These are phyloP conservation scores for Propithecus perrieri DNA, from an alignment of 2,797 vertebrate species.

Conservation along the genomic window DNA sequence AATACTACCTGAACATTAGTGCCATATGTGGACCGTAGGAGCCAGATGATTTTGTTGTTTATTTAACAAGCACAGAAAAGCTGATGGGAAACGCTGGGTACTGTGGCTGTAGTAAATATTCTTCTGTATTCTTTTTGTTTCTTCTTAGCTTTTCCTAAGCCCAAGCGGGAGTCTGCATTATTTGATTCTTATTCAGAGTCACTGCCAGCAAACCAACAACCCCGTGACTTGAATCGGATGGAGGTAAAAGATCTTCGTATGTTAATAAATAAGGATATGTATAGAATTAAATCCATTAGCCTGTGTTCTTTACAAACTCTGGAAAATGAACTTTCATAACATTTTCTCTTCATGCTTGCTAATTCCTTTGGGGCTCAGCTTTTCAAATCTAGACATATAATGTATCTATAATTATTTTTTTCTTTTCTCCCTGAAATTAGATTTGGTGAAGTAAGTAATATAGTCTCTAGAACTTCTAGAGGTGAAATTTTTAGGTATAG, in stretches of 20 bases:
- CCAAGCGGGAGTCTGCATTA: constrained; percentile 76
- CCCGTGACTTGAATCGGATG: constrained; percentile 75
- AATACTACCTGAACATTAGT: background rate
- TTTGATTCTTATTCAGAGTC: constrained; percentile 85
- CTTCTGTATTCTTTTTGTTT: constrained; percentile 52
- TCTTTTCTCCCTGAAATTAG: constrained; percentile 27
- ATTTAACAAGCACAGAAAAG: background rate
- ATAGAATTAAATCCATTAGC: background rate
- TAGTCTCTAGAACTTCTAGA: constrained; percentile 33
- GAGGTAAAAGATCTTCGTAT: constrained; percentile 81
- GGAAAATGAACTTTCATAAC: constrained; percentile 33
- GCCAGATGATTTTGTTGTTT: background rate
- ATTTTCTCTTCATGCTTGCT: constrained; percentile 19
- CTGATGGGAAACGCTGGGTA: background rate
- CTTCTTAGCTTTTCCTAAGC: constrained; percentile 83
- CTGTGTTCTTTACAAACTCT: constrained; percentile 19
- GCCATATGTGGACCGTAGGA: background rate
- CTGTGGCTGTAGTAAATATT: background rate
- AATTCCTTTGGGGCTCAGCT: background rate
- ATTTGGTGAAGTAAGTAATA: constrained; percentile 18
- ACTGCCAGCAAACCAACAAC: constrained; percentile 78
- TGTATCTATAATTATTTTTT: constrained; percentile 29
- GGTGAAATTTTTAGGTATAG: constrained; percentile 14
- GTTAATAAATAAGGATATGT: background rate
- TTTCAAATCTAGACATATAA: background rate